Evolutionary conservation across 1,140 invertebrate species (phyloP), one percentile per base, ranked within the genome.

Genomic region (Leptopilina boulardi): DNA sequence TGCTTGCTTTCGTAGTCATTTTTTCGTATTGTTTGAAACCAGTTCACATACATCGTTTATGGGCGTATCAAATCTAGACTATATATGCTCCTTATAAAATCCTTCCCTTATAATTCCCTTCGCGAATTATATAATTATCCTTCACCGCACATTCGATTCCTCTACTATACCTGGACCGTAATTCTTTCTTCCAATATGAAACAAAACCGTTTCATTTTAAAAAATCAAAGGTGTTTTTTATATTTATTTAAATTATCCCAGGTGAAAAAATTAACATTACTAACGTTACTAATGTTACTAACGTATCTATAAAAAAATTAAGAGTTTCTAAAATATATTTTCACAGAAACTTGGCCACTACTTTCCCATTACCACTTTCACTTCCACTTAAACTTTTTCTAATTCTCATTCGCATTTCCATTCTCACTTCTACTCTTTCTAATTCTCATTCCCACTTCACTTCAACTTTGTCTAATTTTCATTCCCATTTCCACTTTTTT

Each of bases 111-210:
- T n/a, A n/a, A n/a, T 84, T 89, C 82, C 84, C 85, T 82, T 71
- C 80, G 83, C 86, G 82, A 86, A 87, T 88, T 85, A 83, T n/a
- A n/a, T 90, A 90, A 91, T 90, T 90, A 90, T 91, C 84, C 82
- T 81, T 82, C 84, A 81, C 81, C 83, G 80, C 6, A 34, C 30
- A 34, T 34, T 91, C 90, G 90, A 91, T 91, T 91, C 89, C 90
- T 90, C 23, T 66, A 30, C 23, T 66, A n/a, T n/a, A 66, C 59
- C 59, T 66, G 59, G 59, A 66, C 26, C 26, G 23, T 30, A 15
- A 66, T 26, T 66, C 21, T 26, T 15, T 9, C 10, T 19, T 56
- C 54, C 5, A 11, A 66, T 30, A 66, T 13, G 26, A 66, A 66
- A 66, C 59, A 66, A 66, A 30, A 66, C 23, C 56, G 23, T 30